Evolutionary conservation across 2,113 vertebrate species (phyloP), one percentile per base, ranked within the genome.

Genomic region (Pelodiscus sinensis): DNA sequence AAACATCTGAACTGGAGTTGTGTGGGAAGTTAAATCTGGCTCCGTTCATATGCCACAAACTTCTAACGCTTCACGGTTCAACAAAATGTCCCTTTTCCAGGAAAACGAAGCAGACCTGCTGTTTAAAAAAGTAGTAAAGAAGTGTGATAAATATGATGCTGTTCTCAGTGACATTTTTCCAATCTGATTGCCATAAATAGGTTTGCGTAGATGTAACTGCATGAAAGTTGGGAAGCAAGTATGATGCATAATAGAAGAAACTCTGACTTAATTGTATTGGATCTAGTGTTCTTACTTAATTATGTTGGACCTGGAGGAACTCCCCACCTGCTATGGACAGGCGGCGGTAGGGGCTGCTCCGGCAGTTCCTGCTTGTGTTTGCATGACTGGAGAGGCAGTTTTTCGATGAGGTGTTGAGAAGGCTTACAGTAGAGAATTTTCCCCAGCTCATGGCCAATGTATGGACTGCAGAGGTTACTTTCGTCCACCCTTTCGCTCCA

Each of bases 371-470:
- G 44, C 44, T 44, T 44, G 1, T 77, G 10, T 82, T 92, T 62
- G 68, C 11, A 27, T 60, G 11, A 9, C 65, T 5, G 21, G 6
- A 0, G 29, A 31, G 79, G 7, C 4, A 16, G 18, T n/a, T 68
- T 93, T 94, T 55, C 54, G 58, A 0, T 56, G 80, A 35, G 2
- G 52, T 83, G 65, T 55, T 25, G 82, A 87, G 38, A 75, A 75
- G 75, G 38, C 29, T 84, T 56, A 31, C 0, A 0, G 0, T 54
- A 52, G 29, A 19, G 31, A 68, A 68, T 31, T 35, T 15, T 60
- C 27, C 79, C 52, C 9, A 13, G 1, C 15, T 35, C 52, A 54
- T 54, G 52, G 12, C 52, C 14, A 54, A 54, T 14, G 52, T 54
- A 54, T 54, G 14, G 52, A 54, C 52, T 54, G 52, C 10, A 71